Base-by-base conservation (phyloP, 2,888 invertebrate species). In the Gibbula magus region DNA sequence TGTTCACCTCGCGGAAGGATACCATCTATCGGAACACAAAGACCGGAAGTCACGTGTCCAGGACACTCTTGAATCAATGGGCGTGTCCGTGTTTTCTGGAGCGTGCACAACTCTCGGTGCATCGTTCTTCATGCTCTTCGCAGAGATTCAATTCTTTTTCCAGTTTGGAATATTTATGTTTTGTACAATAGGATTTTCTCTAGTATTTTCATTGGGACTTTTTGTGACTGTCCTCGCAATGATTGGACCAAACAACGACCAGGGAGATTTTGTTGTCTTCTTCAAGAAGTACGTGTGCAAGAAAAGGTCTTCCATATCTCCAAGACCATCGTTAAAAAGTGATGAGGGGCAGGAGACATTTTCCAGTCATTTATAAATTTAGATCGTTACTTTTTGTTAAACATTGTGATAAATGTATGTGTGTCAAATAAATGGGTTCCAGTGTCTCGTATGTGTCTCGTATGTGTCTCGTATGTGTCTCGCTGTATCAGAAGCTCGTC, bases 81-180 rank as follows among this genome's bases (percentile, higher is more conserved):
- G 88, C 0, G 85, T 87, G n/a, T 90, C 91, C 0, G 88, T 91
- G 7, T 85, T 91, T 29, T 90, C 89, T 20, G 91, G 91, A 0
- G 91, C 91, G 18, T 83, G 86, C 45, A 91, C 90, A 16, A 90
- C 91, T 2, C 80, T 90, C 0, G 91, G 91, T 0, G 89, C 90
- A 7, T 86, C 91, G 0, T 20, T 87, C 20, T 91, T 91, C 79
- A 87, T 91, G 84, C 86, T 91, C 52, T 83, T 89, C 22, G 88
- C 91, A 7, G 51, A 89, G 81, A 84, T 91, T 45, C 86, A 86
- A 10, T 91, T 91, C 85, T 88, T 91, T 80, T 74, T 86, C 20
- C 91, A 91, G 83, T 91, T 91, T 79, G 91, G 91, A 0, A 80
- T 91, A 16, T 91, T 91, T 80, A 85, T 91, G 81, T 90, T 91